Percentiles rank a stretch among this genome's conserved stretches.
phyloP scores from a whole-genome alignment of 2,797 vertebrate genomes.

The Acipenser ruthenus region DNA sequence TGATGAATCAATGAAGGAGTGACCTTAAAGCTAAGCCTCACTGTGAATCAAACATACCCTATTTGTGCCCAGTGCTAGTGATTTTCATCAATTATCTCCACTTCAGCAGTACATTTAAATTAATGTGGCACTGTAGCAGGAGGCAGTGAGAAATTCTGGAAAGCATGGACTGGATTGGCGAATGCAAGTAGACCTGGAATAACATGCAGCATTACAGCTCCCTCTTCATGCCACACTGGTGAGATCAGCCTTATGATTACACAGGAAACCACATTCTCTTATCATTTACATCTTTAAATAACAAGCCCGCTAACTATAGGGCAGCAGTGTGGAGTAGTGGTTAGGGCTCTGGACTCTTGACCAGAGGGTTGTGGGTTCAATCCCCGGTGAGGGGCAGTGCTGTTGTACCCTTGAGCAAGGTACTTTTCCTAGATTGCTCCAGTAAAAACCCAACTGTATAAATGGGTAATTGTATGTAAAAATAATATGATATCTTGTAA shows the following conservation, averaged over 20 bases:
- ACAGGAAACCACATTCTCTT: background rate
- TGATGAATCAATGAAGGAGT: conserved; percentile 61
- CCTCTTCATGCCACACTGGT: conserved; percentile 86
- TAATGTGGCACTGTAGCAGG: conserved; percentile 72
- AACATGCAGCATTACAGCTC: conserved; percentile 85
- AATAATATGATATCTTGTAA: too few species aligned
- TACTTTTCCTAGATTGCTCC: too few species aligned
- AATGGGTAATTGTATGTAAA: too few species aligned
- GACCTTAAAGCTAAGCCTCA: conserved; percentile 79
- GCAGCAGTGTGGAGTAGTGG: too few species aligned
- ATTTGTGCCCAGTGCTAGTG: conserved; percentile 71
- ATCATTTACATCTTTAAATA: background rate
- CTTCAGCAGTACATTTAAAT: conserved; percentile 87
- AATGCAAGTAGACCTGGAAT: conserved; percentile 50
- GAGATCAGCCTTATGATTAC: conserved; percentile 51
- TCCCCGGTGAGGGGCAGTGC: too few species aligned
- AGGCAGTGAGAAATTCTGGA: conserved; percentile 60
- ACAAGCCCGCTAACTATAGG: too few species aligned
- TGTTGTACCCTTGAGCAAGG: too few species aligned
- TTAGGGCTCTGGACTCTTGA: too few species aligned
- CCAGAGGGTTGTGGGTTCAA: too few species aligned
- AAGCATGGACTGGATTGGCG: conserved; percentile 39
- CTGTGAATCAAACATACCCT: conserved; percentile 81
- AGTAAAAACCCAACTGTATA: too few species aligned
- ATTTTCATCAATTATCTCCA: conserved; percentile 97